Evolutionary conservation across 2,797 vertebrate genomes (phyloP).

Genomic region (Falco berigora): DNA sequence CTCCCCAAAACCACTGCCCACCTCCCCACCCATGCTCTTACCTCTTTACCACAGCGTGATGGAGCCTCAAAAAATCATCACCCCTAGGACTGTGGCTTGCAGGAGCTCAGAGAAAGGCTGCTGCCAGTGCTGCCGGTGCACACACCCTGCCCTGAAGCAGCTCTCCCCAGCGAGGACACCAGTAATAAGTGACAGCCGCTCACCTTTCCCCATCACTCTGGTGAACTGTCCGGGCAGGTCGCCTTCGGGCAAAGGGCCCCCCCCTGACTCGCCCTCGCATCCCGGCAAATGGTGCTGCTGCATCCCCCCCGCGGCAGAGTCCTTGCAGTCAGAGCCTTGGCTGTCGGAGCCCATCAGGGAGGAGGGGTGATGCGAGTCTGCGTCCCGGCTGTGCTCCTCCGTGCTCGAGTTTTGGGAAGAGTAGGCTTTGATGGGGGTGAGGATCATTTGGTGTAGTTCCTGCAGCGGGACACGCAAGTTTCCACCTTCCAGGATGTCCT

Average conservation of each 20-base stretch:
- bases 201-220: constrained; percentile 98
- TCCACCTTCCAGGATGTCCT: constrained; percentile 95
- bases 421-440: constrained; percentile 92
- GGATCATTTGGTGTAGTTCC: constrained; percentile 98
- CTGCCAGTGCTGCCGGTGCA: fast-evolving
- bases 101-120: background rate
- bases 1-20: background rate
- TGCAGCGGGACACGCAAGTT: constrained; percentile 88
- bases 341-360: constrained; percentile 73
- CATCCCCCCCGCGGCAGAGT: constrained; percentile 67
- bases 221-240: constrained; percentile 96
- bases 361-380: constrained; percentile 69
- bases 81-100: fast-evolving
- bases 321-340: constrained; percentile 71
- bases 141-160: background rate
- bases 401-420: constrained; percentile 67
- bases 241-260: constrained; percentile 81
- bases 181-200: background rate
- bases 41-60: background rate
- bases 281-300: constrained; percentile 81
- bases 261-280: constrained; percentile 83
- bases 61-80: background rate
- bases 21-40: fast-evolving
- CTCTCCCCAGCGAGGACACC: background rate
- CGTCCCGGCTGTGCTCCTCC: constrained; percentile 72